Conservation (phyloP, 2,888 invertebrate genomes). For the Amiota communis region DNA sequence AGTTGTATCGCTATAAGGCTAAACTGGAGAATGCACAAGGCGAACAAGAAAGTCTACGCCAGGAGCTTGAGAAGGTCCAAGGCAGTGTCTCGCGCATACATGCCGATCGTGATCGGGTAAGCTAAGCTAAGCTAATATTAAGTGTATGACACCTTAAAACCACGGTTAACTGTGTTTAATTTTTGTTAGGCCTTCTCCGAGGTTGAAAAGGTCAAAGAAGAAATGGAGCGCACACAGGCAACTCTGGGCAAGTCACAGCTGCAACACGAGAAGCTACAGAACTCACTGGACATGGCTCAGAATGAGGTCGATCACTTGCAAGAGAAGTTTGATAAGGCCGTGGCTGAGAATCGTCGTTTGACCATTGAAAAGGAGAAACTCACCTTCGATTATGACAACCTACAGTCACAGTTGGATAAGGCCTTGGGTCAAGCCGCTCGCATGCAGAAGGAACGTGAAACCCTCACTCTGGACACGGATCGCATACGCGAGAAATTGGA, state of each 20-base stretch:
- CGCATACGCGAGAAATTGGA: constrained; percentile 91
- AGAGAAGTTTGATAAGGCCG: constrained; percentile 88
- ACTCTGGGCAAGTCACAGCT: constrained; percentile 92
- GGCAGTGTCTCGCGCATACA: constrained; percentile 87
- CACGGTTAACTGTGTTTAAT: neutral
- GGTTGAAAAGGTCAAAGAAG: constrained; percentile 89
- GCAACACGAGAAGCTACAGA: constrained; percentile 93
- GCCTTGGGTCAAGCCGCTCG: constrained; percentile 89
- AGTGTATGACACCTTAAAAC: neutral
- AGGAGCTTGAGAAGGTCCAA: constrained; percentile 91
- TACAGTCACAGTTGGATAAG: constrained; percentile 93
- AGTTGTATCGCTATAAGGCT: constrained; percentile 94
- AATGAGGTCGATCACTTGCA: constrained; percentile 92
- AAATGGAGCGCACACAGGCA: constrained; percentile 90
- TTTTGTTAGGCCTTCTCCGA: constrained; percentile 80
- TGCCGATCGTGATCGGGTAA: constrained; percentile 86
- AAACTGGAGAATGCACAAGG: constrained; percentile 95
- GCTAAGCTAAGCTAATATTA: constrained; percentile 38
- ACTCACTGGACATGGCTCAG: constrained; percentile 89
- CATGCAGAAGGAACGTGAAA: constrained; percentile 92
- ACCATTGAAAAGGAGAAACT: constrained; percentile 91
- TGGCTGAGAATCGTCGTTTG: constrained; percentile 83
- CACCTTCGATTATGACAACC: constrained; percentile 90
- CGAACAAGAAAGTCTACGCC: constrained; percentile 92
- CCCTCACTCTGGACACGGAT: constrained; percentile 87